Evolutionary conservation across 37 sponge, comb jelly and placozoan genomes (phyloP), one percentile per base, ranked within the genome.

Genomic region (Bolinopsis microptera): DNA sequence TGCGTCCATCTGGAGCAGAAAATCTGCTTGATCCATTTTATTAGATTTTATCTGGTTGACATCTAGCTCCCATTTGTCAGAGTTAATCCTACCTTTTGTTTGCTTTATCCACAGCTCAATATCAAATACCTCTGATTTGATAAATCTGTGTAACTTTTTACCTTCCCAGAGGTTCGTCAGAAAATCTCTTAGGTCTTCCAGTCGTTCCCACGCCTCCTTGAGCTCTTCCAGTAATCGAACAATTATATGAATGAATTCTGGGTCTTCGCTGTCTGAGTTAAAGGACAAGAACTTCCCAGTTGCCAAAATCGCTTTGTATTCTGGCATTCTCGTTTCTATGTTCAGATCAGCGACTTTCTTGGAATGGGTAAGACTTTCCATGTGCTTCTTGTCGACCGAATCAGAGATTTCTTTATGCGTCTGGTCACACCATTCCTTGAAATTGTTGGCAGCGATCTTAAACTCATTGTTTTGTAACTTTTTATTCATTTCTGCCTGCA

Each of bases 301-400:
- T n/a, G 5, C 75, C 26, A 21, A 8, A 21, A 72, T n/a, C 3
- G 75, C 75, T 21, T 24, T 3, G 26, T 72, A 28, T 28, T 72
- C 75, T 21, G 75, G 31, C 26, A n/a, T 72, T n/a, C 75, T n/a
- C 3, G 75, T 72, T n/a, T 72, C 75, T 30, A 72, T 72, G 75
- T 28, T 72, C 13, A 72, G 75, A 72, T 28, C 31, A 5, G 31
- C 31, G 31, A 72, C 31, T n/a, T 72, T 72, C 75, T 30, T n/a
- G 75, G 31, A 30, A n/a, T n/a, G 75, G 5, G 31, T 72, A 8
- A 72, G 75, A 28, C 31, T 30, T 30, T 72, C 75, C 75, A 72
- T n/a, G 75, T 72, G 26, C 75, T 72, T 72, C 18, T n/a, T 30
- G 26, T 72, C 31, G 75, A 30, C 31, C 13, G 26, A 28, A 28